Base-by-base conservation (phyloP, 2,113 vertebrate genomes). In the Piaya cayana region DNA sequence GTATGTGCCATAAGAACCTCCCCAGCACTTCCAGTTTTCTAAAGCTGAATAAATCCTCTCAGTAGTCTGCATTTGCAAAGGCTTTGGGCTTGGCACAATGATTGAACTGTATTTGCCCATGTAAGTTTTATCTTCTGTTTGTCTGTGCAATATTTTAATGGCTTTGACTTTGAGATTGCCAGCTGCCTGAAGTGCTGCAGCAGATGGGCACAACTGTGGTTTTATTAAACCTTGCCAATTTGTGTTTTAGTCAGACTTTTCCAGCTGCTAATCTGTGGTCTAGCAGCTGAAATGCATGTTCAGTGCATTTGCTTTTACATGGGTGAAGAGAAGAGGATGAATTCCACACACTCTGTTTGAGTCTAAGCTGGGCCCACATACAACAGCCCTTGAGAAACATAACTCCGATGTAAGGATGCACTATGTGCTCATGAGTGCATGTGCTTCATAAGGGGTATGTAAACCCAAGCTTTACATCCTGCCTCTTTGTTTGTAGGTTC, bases 91-190 rank as follows among this genome's bases (percentile, higher is more conserved):
- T 74, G 34, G 45, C 37, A 86, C 55, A 62, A 30, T 30, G 34
- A 37, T 82, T 82, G 65, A 80, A 72, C 55, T 45, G 15, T 68
- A 53, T 72, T 72, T 85, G 32, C 29, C 39, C 3, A 1, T 34
- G 2, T 29, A n/a, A 69, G 14, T 85, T 92, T 90, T 90, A 70
- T 67, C 71, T 94, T 88, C 67, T 84, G 4, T 45, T 72, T 84
- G 16, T 71, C 80, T 72, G 12, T 91, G 52, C 32, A 90, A 8
- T 77, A 43, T 76, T 90, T 80, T 88, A 90, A 85, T 74, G 60
- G 45, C 50, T 91, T 95, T 95, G 67, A 79, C 85, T 76, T 87
- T 42, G 58, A 68, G 39, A 52, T 45, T 97, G 93, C 64, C n/a
- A 32, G 53, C 45, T 32, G 63, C 25, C 32, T 63, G 0, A 60